These are phyloP conservation scores for Tinamus guttatus DNA, from an alignment of 2,113 vertebrate genomes.

Conservation along the genomic window DNA sequence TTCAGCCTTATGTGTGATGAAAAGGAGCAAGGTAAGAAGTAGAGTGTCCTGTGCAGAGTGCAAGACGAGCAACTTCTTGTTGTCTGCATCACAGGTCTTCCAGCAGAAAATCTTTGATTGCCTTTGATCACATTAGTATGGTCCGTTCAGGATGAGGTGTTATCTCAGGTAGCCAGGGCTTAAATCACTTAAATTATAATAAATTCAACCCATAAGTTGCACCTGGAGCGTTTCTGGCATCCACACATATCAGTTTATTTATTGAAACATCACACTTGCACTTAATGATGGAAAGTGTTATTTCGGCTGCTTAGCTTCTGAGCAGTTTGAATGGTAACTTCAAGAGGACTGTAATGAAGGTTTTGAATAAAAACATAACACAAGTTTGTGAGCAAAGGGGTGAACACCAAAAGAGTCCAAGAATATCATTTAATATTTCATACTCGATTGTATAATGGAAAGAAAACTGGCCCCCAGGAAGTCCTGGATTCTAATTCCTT, in stretches of 20 bases:
- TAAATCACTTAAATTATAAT: background rate
- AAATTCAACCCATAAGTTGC: slow-evolving; percentile 6
- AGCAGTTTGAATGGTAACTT: background rate
- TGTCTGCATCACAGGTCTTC: background rate
- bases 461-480: background rate
- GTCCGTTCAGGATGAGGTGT: background rate
- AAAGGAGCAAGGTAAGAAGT: background rate
- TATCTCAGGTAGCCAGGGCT: background rate
- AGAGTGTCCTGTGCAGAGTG: background rate
- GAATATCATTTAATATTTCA: background rate
- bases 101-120: background rate
- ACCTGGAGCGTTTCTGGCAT: background rate
- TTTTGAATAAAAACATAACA: background rate
- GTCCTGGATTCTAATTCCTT: background rate
- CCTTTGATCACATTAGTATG: background rate
- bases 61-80: background rate
- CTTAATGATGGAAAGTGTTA: background rate
- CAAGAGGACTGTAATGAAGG: rapidly evolving
- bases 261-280: background rate
- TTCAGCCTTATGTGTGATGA: background rate
- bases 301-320: background rate
- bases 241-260: background rate
- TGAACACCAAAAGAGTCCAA: background rate
- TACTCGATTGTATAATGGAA: background rate
- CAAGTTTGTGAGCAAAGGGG: background rate